Evolutionary conservation across 2,797 vertebrate genomes (phyloP), one percentile per base, ranked within the genome.

Genomic region (Mallotus villosus): DNA sequence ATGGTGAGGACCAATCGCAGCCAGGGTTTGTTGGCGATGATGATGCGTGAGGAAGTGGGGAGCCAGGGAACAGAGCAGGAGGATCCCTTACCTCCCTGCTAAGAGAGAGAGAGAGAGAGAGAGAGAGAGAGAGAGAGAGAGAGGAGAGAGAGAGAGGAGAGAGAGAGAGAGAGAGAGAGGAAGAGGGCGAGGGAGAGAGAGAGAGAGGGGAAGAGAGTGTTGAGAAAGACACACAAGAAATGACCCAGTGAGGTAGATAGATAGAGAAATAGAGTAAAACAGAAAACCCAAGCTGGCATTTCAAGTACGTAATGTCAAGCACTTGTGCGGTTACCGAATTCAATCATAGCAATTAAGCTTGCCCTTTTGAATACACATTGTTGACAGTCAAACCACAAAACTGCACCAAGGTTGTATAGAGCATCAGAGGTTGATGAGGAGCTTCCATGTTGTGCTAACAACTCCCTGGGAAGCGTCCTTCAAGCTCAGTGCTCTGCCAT

Each of bases 11-110:
- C 94, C 85, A 97, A 91, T 72, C 97, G 91, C 2, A 97, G 95
- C 96, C 96, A 98, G 73, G 97, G 96, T 68, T 94, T 95, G 79
- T 95, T 96, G 78, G 96, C 94, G 70, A 97, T 95, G 81, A 98
- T 95, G 88, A 94, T 92, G 7, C 79, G 82, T 5, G 97, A 96
- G 17, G 95, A 97, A 81, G 94, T 94, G 71, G 95, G 81, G 70
- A 98, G 92, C 96, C 97, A 98, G 68, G 94, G 72, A 53, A 97
- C 83, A 0, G 91, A 92, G 82, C 94, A 92, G 37, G 94, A 92
- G 63, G 95, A 92, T 51, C 95, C 94, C 75, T 97, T 97, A 83
- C 93, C 95, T 79, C 96, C 95, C 93, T 96, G 95, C 96, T 98
- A 87, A 71, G 73, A n/a, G 80, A 83, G 53, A 78, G 69, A 78